Percentiles rank a stretch among this genome's conserved stretches.
phyloP scores from a whole-genome alignment of 2,113 vertebrate species.

The Bos taurus region DNA sequence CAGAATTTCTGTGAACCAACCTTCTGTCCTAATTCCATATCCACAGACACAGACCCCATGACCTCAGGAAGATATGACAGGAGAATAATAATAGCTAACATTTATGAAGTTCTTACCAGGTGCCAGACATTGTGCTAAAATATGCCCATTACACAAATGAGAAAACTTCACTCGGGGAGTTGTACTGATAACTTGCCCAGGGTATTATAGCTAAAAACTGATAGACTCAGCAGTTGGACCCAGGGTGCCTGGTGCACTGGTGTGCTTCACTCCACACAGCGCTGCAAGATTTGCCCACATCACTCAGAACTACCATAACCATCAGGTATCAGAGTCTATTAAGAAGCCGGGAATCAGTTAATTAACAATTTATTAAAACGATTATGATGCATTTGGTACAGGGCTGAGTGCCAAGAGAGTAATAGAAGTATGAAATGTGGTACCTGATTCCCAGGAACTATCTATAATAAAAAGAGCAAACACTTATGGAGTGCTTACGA shows the following conservation, averaged over 20 bases:
- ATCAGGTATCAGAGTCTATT: neutral
- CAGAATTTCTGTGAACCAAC: neutral
- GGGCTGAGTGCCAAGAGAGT: neutral
- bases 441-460: neutral
- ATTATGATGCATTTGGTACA: neutral
- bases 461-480: neutral
- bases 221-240: neutral
- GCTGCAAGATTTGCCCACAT: too few species aligned
- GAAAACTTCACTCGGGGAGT: neutral
- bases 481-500: neutral
- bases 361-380: neutral
- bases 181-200: neutral
- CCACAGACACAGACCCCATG: neutral
- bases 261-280: neutral
- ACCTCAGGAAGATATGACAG: neutral
- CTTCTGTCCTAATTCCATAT: neutral
- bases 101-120: neutral
- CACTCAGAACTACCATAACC: neutral
- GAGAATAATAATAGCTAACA: neutral
- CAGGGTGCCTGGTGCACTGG: neutral
- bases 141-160: neutral
- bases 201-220: neutral
- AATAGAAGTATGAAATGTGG: neutral
- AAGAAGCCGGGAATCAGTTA: neutral
- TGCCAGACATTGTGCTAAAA: neutral